Base-by-base conservation (phyloP, 1,140 invertebrate genomes). In the Wiebesia pumilae region DNA sequence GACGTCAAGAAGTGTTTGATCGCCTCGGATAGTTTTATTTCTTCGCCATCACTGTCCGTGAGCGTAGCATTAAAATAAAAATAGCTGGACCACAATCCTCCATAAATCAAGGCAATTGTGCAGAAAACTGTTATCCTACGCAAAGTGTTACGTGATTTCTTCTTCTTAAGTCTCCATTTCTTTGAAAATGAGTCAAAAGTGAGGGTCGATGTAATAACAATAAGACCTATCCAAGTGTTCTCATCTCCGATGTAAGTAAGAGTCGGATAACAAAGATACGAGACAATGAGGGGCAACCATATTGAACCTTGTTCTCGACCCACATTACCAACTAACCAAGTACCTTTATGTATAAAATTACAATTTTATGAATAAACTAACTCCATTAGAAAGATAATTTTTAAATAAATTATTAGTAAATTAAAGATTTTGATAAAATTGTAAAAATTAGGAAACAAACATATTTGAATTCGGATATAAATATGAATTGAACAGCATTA, bases 61-160 rank as follows among this genome's bases (percentile, higher is more conserved):
- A 99, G 94, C 69, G 96, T 96, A 24, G 97, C 97, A 91, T 99
- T 98, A 92, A 98, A 99, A 92, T 98, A 98, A 27, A 99, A 93
- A 87, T 96, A 97, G 43, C 96, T 96, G 38, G 93, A 92, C 96
- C 97, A 97, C 0, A 98, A 89, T 0, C 95, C 95, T 0, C 96
- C 89, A 90, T 98, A 99, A 0, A 99, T 87, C 9, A 95, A 87
- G 0, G 95, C 94, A 88, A 96, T 96, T 0, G 95, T 51, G 0
- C 92, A 89, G 7, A 98, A 90, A 14, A 95, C 91, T 0, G 92
- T 83, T 0, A 95, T 89, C 86, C 96, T 93, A 6, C 90, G 87
- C 0, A 85, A n/a, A 16, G 95, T 87, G 51, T 93, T 89, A 75
- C 93, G 92, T 40, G 94, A 94, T 83, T 94, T 94, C 51, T 92